These are phyloP conservation scores for Druceiella hillmani DNA, from an alignment of 2,888 invertebrate species.

Conservation along the genomic window DNA sequence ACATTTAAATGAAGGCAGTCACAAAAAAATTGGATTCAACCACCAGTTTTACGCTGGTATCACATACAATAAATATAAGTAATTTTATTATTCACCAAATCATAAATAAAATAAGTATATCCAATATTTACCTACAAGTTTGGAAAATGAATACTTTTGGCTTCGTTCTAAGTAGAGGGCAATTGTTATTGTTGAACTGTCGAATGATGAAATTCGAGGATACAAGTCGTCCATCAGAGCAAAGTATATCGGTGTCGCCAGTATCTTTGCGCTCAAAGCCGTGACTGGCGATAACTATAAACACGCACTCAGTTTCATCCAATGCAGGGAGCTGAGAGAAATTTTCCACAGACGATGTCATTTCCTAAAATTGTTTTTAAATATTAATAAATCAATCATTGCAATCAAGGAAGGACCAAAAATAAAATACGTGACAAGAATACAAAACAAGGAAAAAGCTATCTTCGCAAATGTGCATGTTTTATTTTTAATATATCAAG, in stretches of 20 bases:
- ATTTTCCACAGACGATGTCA: conserved; percentile 35
- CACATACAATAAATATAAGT: too few relatives aligned
- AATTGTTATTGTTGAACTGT: conserved; percentile 52
- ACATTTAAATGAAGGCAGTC: too few relatives aligned
- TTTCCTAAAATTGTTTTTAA: conserved; percentile 29
- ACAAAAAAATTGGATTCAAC: too few relatives aligned
- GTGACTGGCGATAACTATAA: conserved; percentile 63
- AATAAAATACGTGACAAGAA: too few relatives aligned
- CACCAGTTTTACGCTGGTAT: too few relatives aligned
- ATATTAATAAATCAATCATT: too few relatives aligned
- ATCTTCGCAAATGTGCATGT: too few relatives aligned
- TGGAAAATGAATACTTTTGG: conserved; percentile 73
- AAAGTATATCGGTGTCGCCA: conserved; percentile 53
- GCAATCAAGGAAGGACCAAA: too few relatives aligned
- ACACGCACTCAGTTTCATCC: conserved; percentile 52
- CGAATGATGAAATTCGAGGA: conserved; percentile 50
- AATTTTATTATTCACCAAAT: too few relatives aligned
- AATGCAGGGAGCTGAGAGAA: conserved; percentile 40
- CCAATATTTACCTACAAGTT: conserved; percentile 52
- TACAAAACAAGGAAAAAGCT: too few relatives aligned
- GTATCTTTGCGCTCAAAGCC: conserved; percentile 44
- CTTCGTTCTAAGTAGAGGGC: conserved; percentile 49
- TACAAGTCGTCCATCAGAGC: conserved; percentile 50
- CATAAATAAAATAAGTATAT: too few relatives aligned
- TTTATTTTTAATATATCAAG: too few relatives aligned